A percentile compares a stretch with the other conserved stretches of the same genome.
These are phyloP conservation scores for Rhabdomys dilectus DNA, from an alignment of 2,113 vertebrate species.

Conservation along the genomic window DNA sequence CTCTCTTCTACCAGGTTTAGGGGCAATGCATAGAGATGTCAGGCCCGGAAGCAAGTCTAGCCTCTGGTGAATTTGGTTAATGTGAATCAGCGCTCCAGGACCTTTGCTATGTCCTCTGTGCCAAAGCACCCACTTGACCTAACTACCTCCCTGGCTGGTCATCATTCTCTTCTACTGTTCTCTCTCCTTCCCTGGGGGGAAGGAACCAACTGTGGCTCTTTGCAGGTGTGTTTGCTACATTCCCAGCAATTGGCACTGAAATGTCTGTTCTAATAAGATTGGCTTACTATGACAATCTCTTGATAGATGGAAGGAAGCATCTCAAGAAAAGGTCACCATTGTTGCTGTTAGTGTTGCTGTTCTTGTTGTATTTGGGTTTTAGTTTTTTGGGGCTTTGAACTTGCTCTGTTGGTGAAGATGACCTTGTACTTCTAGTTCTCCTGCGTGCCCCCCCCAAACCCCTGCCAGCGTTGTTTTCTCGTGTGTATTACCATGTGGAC, in stretches of 20 bases:
- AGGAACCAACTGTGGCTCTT: background rate
- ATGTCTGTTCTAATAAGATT: conserved; percentile 70
- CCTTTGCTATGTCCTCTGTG: conserved; percentile 54
- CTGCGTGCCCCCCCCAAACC: too few species aligned
- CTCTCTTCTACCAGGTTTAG: conserved; percentile 26
- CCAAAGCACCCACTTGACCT: conserved; percentile 65
- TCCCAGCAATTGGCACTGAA: conserved; percentile 58
- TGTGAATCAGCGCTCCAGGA: conserved; percentile 74
- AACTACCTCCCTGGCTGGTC: conserved; percentile 68
- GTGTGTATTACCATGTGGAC: background rate
- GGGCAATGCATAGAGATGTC: background rate
- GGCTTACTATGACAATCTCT: conserved; percentile 48
- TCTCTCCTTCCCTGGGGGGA: background rate
- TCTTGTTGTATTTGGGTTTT: background rate
- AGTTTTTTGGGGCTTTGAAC: background rate
- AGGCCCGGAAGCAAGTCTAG: background rate
- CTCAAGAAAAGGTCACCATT: conserved; percentile 35
- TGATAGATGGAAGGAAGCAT: conserved; percentile 57
- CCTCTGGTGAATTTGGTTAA: conserved; percentile 66
- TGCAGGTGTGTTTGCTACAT: conserved; percentile 58
- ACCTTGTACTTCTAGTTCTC: background rate
- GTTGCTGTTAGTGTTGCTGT: background rate
- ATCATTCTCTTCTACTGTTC: background rate
- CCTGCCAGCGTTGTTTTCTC: background rate
- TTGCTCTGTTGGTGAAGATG: background rate